Evolutionary conservation across 2,888 invertebrate genomes (phyloP).

Genomic region (Pteria penguin): DNA sequence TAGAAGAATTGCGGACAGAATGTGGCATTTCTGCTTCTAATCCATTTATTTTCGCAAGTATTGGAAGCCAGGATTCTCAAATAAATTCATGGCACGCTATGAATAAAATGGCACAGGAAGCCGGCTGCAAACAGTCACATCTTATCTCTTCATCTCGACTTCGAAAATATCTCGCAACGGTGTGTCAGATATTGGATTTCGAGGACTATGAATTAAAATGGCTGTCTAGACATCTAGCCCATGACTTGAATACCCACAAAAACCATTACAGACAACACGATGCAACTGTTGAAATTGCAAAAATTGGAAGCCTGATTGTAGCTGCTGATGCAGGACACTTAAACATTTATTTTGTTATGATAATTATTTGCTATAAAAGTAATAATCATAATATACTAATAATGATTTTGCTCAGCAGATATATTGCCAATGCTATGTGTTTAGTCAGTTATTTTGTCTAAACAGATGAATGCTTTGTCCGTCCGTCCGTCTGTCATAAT

Average conservation of each 20-base stretch:
- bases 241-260: slow-evolving; percentile 27
- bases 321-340: slow-evolving; percentile 22
- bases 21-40: slow-evolving; percentile 10
- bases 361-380: no score
- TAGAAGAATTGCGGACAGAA: neutral
- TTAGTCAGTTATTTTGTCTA: no score
- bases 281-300: slow-evolving; percentile 29
- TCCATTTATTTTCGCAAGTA: slow-evolving; percentile 19
- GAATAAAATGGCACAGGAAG: no score
- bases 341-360: slow-evolving; percentile 13
- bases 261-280: slow-evolving; percentile 25
- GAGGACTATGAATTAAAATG: slow-evolving; percentile 27
- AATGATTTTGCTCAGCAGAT: no score
- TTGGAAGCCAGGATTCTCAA: slow-evolving; percentile 15
- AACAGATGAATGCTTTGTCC: no score
- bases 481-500: no score
- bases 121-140: slow-evolving; percentile 26
- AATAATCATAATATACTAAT: no score
- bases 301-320: slow-evolving; percentile 24
- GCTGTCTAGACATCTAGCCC: slow-evolving; percentile 32
- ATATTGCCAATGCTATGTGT: no score
- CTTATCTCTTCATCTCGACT: slow-evolving; percentile 25
- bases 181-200: slow-evolving; percentile 27
- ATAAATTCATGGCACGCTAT: slow-evolving; percentile 4
- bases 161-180: slow-evolving; percentile 26